phyloP scores from a whole-genome alignment of 2,888 invertebrate species.

The Nezara viridula region DNA sequence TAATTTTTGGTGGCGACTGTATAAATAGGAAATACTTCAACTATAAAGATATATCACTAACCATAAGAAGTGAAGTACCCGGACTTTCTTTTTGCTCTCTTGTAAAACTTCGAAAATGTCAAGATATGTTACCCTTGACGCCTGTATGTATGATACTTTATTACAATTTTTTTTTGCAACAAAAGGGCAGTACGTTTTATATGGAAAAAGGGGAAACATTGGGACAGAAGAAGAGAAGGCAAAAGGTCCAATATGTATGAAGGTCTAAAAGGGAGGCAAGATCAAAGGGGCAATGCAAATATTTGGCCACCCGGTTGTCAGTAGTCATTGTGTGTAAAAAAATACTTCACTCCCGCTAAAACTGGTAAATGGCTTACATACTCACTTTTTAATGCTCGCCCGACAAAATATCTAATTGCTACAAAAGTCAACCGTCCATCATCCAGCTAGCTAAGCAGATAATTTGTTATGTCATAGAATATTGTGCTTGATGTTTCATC shows the following conservation, averaged over 20 bases:
- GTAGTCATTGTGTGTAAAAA: constrained; percentile 3
- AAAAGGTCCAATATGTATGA: constrained; percentile 29
- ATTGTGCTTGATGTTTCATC: no score
- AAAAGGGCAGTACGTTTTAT: background rate
- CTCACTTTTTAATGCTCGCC: background rate
- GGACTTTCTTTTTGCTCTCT: no score
- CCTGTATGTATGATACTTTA: no score
- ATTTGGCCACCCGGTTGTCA: background rate
- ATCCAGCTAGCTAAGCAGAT: background rate
- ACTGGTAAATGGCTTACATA: background rate
- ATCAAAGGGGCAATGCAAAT: constrained; percentile 35
- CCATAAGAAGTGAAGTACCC: no score
- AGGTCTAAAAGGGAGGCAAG: background rate
- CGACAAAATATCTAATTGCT: background rate
- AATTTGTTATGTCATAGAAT: no score
- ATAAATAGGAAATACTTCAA: no score
- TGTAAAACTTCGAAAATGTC: no score
- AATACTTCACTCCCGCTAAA: background rate
- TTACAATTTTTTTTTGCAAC: background rate
- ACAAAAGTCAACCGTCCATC: no score
- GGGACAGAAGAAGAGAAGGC: background rate
- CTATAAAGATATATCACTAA: no score
- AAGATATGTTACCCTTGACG: no score
- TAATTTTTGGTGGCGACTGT: no score
- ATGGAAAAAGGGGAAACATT: background rate